Base-by-base conservation (phyloP, 37 sponge, comb jelly and placozoan species). In the Geodia barretti region DNA sequence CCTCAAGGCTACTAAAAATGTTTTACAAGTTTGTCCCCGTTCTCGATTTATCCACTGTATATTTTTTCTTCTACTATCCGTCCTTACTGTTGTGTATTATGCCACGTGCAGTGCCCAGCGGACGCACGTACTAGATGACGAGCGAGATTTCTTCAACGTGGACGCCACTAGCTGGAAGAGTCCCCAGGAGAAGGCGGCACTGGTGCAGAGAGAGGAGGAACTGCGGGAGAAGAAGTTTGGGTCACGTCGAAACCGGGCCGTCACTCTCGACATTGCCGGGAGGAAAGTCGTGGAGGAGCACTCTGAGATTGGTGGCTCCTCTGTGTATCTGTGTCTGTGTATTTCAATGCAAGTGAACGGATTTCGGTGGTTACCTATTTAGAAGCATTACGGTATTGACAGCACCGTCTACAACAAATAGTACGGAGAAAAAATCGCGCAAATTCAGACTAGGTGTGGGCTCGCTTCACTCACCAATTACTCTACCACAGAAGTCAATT, bases 201-300 rank as follows among this genome's bases (percentile, higher is more conserved):
- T 96, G 47, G 35, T 69, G 62, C 70, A 82, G 43, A 87, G 86
- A 47, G 93, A 90, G 65, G 87, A 85, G 3, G 80, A 79, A 17
- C 75, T 94, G 39, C 64, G 83, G 33, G 92, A 90, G 24, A 26
- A 19, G 31, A 79, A 76, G 70, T 78, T 90, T 43, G 86, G 71
- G 25, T 86, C 91, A 9, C 74, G 93, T 0, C 58, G 77, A 38
- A 76, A 71, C 32, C 66, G 75, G 32, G 82, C 72, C 42, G 79
- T 97, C 28, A 93, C 93, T 8, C 43, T 97, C 17, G 98, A 97
- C 83, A 86, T 97, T 73, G 93, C 98, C 74, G 98, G 98, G 3
- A 76, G 95, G 31, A 81, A 77, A 59, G 88, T 96, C 4, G 43
- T 93, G 0, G 89, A 93, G 28, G 89, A 93, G 0, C 72, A 79